Conservation (phyloP, 2,888 invertebrate species). For the Caenorhabditis imperialis region DNA sequence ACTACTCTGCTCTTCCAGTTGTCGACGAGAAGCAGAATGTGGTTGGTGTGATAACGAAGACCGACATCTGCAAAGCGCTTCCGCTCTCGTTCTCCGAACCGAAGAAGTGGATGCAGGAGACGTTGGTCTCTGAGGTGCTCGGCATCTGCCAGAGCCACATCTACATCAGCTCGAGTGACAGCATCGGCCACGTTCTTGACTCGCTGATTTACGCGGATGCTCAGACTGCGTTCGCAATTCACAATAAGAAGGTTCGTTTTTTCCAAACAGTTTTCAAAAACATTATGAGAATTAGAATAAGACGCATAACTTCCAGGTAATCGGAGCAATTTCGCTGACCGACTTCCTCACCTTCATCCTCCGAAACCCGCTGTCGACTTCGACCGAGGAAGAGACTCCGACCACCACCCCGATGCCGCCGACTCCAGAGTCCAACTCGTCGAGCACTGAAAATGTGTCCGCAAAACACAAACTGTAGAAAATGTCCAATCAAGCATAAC, state of each 20-base stretch:
- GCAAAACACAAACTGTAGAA: conserved; percentile 16
- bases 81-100: conserved; percentile 33
- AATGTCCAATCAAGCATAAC: not conserved
- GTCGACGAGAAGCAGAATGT: conserved; percentile 49
- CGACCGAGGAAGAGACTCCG: conserved; percentile 18
- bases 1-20: conserved; percentile 61
- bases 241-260: conserved; percentile 32
- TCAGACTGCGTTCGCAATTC: conserved; percentile 43
- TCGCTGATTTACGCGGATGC: conserved; percentile 16
- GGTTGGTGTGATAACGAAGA: conserved; percentile 47
- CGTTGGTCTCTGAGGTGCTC: conserved; percentile 36
- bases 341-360: conserved; percentile 45
- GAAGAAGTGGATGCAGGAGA: conserved; percentile 34
- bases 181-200: conserved; percentile 41
- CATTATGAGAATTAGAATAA: not conserved
- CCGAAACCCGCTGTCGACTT: conserved; percentile 11
- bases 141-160: conserved; percentile 26
- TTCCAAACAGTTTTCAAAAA: not conserved
- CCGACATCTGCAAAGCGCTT: conserved; percentile 42
- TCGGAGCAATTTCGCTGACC: conserved; percentile 51
- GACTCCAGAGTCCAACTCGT: conserved; percentile 30
- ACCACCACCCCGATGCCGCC: conserved; percentile 27
- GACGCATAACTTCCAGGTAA: conserved; percentile 18
- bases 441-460: conserved; percentile 10
- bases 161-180: conserved; percentile 30